These are phyloP conservation scores for Pipistrellus pipistrellus DNA, from an alignment of 2,797 vertebrate genomes.

Conservation along the genomic window DNA sequence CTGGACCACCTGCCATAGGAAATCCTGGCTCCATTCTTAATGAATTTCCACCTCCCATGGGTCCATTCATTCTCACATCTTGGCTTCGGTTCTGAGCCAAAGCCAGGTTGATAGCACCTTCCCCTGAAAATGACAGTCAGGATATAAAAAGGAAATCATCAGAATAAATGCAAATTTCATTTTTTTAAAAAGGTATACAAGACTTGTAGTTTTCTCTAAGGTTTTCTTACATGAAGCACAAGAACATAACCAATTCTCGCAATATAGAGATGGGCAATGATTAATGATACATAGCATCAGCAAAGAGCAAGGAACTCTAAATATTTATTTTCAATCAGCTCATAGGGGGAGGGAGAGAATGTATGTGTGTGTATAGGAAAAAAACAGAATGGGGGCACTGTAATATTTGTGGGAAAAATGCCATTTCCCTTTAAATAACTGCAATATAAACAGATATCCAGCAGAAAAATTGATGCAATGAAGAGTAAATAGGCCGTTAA, in stretches of 20 bases:
- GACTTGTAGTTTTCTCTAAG: conserved; percentile 19
- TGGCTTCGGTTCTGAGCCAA: conserved; percentile 94
- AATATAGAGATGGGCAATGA: conserved; percentile 6
- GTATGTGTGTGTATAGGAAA: neutral
- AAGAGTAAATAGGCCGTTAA: neutral
- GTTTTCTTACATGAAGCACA: conserved; percentile 10
- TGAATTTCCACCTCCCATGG: conserved; percentile 91
- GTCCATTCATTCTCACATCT: conserved; percentile 97
- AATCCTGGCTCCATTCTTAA: conserved; percentile 96
- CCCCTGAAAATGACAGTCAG: conserved; percentile 89
- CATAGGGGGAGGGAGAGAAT: neutral
- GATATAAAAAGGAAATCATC: conserved; percentile 69
- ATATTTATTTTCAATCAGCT: conserved; percentile 57
- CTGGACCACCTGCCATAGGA: conserved; percentile 94
- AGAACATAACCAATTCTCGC: conserved; percentile 27
- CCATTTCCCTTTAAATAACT: conserved; percentile 58
- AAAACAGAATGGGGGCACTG: neutral
- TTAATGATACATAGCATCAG: conserved; percentile 10
- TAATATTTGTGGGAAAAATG: conserved; percentile 53
- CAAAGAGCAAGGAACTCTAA: conserved; percentile 10
- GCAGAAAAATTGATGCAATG: conserved; percentile 46
- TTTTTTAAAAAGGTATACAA: conserved; percentile 57
- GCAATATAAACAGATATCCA: conserved; percentile 32
- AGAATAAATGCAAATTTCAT: conserved; percentile 58
- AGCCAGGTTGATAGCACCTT: conserved; percentile 98